phyloP scores from a whole-genome alignment of 2,113 vertebrate species.

The Erythrocebus patas region DNA sequence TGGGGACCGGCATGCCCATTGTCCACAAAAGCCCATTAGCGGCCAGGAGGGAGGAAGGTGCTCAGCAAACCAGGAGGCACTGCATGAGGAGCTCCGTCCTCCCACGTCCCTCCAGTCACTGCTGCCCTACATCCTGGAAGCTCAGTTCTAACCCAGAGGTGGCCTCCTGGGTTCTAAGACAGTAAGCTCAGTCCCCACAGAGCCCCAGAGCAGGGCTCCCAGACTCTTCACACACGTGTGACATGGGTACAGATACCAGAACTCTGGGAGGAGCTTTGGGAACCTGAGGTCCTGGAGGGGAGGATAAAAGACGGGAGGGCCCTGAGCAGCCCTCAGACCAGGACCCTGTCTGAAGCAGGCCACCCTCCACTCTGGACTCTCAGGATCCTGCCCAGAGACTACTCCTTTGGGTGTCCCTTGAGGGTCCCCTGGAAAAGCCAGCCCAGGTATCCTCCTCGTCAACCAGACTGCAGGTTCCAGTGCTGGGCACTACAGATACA shows the following conservation, averaged over 20 bases:
- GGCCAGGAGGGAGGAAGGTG: slow-evolving; percentile 72
- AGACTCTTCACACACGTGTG: neutral
- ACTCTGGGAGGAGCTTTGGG: neutral
- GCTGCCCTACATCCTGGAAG: neutral
- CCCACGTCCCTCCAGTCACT: slow-evolving; percentile 73
- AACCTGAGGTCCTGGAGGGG: neutral
- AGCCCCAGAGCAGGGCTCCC: neutral
- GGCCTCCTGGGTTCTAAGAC: neutral
- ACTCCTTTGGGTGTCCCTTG: neutral
- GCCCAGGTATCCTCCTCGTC: neutral
- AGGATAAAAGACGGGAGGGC: too few relatives aligned
- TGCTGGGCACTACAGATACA: neutral
- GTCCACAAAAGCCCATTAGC: slow-evolving; percentile 71
- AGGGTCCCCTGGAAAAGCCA: neutral
- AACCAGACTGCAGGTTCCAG: neutral
- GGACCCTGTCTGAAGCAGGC: neutral
- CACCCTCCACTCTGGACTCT: neutral
- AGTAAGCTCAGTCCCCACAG: neutral
- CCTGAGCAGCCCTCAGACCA: neutral
- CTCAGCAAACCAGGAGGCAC: slow-evolving; percentile 33
- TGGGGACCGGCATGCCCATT: slow-evolving; percentile 54
- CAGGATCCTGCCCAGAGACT: neutral
- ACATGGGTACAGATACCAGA: neutral
- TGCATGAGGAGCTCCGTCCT: slow-evolving; percentile 58
- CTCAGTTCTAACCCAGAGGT: neutral